Base-by-base conservation (phyloP, 2,797 vertebrate species). In the Crenuchus spilurus region DNA sequence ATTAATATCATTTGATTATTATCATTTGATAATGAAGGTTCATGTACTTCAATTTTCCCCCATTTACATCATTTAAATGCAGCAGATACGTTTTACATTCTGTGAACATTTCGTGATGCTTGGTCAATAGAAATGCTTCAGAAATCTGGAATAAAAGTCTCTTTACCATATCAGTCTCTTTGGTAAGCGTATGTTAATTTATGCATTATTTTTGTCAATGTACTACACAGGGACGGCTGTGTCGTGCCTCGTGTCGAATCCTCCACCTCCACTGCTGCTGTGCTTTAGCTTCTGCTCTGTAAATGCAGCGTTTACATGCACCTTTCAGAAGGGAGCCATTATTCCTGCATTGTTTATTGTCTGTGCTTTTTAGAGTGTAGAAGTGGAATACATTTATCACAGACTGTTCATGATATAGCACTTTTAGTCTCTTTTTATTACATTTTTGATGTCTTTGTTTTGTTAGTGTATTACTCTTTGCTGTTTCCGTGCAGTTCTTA, bases 361-460 rank as follows among this genome's bases (percentile, higher is more conserved):
- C n/a, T 31, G 35, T 44, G 39, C 69, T 44, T 26, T 71, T 71
- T 72, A 13, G 37, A 68, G 55, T 33, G 68, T 1, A 31, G n/a
- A 80, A 61, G 16, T 68, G 42, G 37, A 58, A 75, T 55, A 64
- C 41, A 73, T 72, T 72, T 24, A 72, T 77, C 75, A 66, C 26
- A 31, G 33, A 28, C 37, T 18, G 28, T 52, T 67, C 20, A 2
- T 61, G 58, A 66, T 60, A 35, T 46, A 67, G 44, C 35, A 35
- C 54, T 51, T 67, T 67, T 52, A 46, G 72, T 44, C 72, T 51
- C 44, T 49, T 41, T 54, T 54, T 55, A 58, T 41, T 62, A n/a
- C n/a, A n/a, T n/a, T n/a, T n/a, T n/a, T n/a, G n/a, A n/a, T n/a
- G n/a, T n/a, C n/a, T n/a, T n/a, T n/a, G n/a, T n/a, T n/a, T n/a